Conservation (phyloP, 2,797 vertebrate genomes). For the Myotis findleyi region DNA sequence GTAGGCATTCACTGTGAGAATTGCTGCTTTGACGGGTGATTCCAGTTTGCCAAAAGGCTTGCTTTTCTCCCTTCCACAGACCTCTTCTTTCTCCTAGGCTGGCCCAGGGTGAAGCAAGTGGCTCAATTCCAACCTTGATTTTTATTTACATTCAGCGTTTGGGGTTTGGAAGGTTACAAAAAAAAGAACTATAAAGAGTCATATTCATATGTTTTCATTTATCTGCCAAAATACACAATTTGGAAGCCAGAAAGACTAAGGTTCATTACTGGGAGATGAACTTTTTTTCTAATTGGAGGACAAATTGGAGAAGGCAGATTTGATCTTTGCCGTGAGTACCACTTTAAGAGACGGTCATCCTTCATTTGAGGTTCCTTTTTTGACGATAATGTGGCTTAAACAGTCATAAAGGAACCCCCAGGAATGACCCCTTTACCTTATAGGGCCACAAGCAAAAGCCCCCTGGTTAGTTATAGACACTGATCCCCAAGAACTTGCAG, state of each 20-base stretch:
- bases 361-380: slow-evolving; percentile 58
- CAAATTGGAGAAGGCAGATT: slow-evolving; percentile 5
- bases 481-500: slow-evolving; percentile 47
- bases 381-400: slow-evolving; percentile 41
- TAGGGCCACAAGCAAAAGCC: slow-evolving; percentile 55
- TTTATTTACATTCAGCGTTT: slow-evolving; percentile 61
- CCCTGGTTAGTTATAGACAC: slow-evolving; percentile 48
- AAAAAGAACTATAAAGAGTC: slow-evolving; percentile 42
- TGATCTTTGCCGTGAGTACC: slow-evolving; percentile 31
- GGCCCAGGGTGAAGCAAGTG: slow-evolving; percentile 48
- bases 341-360: slow-evolving; percentile 58
- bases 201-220: slow-evolving; percentile 37
- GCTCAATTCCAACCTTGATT: slow-evolving; percentile 51
- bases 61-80: slow-evolving; percentile 48
- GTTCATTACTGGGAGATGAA: slow-evolving; percentile 38
- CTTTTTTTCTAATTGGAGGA: slow-evolving; percentile 50
- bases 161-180: slow-evolving; percentile 57
- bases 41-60: slow-evolving; percentile 75
- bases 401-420: slow-evolving; percentile 21
- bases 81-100: slow-evolving; percentile 49
- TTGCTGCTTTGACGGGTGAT: slow-evolving; percentile 70
- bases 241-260: slow-evolving; percentile 48
- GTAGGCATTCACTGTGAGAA: slow-evolving; percentile 68
- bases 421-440: slow-evolving; percentile 53
- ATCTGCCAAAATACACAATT: slow-evolving; percentile 53